phyloP scores from a whole-genome alignment of 2,113 vertebrate species.

The Struthidea cinerea region DNA sequence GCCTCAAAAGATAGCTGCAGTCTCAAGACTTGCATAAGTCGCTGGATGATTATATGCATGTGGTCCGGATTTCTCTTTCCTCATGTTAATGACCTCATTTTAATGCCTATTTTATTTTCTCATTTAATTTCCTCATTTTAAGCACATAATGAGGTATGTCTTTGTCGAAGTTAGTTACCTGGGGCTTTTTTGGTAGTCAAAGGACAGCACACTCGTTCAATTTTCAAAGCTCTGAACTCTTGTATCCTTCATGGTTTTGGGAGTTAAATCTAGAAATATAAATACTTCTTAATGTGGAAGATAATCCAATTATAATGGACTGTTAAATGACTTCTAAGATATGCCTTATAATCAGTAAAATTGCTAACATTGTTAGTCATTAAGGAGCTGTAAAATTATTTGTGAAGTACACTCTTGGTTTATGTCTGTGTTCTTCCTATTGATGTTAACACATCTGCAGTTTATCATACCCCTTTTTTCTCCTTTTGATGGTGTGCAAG shows the following conservation, averaged over 20 bases:
- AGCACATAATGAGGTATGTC: neutral
- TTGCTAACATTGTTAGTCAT: neutral
- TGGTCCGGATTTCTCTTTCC: neutral
- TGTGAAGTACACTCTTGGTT: neutral
- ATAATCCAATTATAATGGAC: neutral
- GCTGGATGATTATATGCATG: neutral
- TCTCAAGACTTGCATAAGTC: neutral
- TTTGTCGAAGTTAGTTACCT: neutral
- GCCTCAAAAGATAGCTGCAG: neutral
- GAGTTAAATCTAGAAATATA: neutral
- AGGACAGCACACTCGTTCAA: neutral
- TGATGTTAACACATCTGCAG: neutral
- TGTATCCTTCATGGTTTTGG: neutral
- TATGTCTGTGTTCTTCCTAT: neutral
- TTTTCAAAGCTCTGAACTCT: neutral
- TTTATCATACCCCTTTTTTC: neutral
- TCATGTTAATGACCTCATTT: neutral
- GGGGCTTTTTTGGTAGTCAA: neutral
- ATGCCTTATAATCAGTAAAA: neutral
- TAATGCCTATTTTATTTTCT: neutral
- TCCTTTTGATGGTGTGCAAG: neutral
- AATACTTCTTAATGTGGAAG: neutral
- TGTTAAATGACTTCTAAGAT: neutral
- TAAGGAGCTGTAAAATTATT: neutral
- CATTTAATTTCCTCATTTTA: neutral